A percentile compares a stretch with the other conserved stretches of the same genome.
Evolutionary conservation across 2,797 vertebrate species (phyloP).

Genomic region (Leptodactylus fallax): DNA sequence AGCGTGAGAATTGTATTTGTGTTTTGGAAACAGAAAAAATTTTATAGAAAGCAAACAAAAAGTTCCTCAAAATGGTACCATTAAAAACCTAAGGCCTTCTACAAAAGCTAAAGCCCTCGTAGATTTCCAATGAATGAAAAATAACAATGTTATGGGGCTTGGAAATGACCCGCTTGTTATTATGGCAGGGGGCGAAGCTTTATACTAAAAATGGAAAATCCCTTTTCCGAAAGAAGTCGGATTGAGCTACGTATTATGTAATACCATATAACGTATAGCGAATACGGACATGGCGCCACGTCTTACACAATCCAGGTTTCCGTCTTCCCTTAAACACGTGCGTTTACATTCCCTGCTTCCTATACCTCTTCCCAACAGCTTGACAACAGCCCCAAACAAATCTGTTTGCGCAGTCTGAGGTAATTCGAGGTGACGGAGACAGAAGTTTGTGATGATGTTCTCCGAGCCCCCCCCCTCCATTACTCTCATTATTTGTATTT

Average conservation of each 20-base stretch:
- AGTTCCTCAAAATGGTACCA: too few species aligned
- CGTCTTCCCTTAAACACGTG: neutral
- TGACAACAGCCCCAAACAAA: conserved; percentile 40
- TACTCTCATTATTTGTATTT: conserved; percentile 45
- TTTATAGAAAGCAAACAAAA: too few species aligned
- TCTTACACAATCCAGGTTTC: neutral
- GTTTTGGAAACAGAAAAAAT: too few species aligned
- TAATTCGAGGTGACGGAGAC: conserved; percentile 52
- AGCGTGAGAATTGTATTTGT: too few species aligned
- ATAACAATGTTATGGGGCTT: too few species aligned
- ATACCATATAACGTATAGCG: too few species aligned
- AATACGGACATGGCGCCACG: neutral
- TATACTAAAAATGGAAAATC: too few species aligned
- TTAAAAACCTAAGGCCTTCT: too few species aligned
- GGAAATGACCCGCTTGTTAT: too few species aligned
- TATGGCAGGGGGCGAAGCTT: too few species aligned
- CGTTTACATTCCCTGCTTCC: conserved; percentile 23
- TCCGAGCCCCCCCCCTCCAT: conserved; percentile 34
- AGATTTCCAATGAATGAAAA: too few species aligned
- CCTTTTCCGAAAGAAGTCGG: neutral
- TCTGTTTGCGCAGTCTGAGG: conserved; percentile 28
- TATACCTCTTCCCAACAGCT: conserved; percentile 43
- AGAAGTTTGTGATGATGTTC: conserved; percentile 50
- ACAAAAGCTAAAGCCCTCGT: too few species aligned
- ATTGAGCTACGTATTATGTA: neutral